Conservation (phyloP, 2,888 invertebrate species). For the Netelia melanura region DNA sequence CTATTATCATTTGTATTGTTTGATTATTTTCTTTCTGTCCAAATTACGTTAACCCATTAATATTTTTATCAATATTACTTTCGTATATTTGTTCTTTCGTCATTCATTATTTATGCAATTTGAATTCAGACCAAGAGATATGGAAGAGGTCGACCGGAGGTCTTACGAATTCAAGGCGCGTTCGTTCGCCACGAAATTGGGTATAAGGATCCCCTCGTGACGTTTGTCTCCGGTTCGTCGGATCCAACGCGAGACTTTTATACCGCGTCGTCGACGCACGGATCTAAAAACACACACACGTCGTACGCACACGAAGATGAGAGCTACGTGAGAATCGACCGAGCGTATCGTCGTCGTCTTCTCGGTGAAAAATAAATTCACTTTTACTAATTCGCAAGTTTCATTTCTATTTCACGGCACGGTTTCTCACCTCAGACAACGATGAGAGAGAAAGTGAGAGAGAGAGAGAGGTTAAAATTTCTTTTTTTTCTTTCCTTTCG, state of each 20-base stretch:
- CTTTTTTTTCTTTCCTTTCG: neutral
- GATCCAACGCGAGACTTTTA: slow-evolving; percentile 22
- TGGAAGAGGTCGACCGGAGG: neutral
- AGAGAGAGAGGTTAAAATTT: neutral
- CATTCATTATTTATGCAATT: slow-evolving; percentile 6
- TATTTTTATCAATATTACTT: neutral
- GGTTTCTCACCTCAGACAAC: neutral
- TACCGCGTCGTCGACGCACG: neutral
- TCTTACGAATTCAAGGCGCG: slow-evolving; percentile 13
- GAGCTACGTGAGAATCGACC: neutral
- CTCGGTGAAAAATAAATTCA: no score
- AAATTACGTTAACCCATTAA: no score
- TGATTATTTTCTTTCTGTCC: neutral
- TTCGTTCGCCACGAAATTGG: neutral
- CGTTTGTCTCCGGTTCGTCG: slow-evolving; percentile 1
- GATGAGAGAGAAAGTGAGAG: neutral
- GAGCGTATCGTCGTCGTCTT: neutral
- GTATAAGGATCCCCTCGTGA: slow-evolving; percentile 11
- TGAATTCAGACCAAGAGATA: neutral
- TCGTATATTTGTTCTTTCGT: neutral
- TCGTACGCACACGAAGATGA: neutral
- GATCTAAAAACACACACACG: neutral
- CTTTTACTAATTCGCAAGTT: neutral
- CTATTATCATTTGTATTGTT: neutral
- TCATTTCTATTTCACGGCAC: neutral